These are phyloP conservation scores for Simalia tracyae DNA, from an alignment of 2,797 vertebrate genomes.

Conservation along the genomic window DNA sequence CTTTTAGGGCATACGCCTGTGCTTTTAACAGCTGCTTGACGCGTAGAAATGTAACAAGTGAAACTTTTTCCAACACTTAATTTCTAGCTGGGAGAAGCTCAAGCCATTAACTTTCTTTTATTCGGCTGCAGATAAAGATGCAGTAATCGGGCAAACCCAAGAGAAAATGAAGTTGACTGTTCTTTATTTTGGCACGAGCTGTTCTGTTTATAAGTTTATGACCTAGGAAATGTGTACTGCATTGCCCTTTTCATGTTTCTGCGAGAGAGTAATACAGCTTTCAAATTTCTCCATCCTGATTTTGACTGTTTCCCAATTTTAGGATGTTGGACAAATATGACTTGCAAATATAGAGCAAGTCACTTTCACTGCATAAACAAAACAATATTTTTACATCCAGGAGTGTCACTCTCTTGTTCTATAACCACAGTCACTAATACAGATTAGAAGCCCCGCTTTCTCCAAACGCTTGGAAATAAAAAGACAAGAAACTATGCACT, in stretches of 20 bases:
- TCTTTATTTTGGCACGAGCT: neutral
- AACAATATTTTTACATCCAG: neutral
- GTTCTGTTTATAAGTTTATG: neutral
- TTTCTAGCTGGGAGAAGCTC: neutral
- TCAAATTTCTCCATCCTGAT: neutral
- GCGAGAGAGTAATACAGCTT: neutral
- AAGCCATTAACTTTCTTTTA: neutral
- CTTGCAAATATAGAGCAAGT: neutral
- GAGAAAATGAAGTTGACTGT: neutral
- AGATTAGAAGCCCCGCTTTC: neutral
- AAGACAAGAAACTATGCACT: neutral
- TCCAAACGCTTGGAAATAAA: too few species aligned
- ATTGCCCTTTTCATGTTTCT: neutral
- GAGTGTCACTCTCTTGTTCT: neutral
- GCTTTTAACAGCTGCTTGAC: neutral
- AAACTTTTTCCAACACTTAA: neutral
- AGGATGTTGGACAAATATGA: neutral
- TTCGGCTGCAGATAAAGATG: neutral
- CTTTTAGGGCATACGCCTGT: neutral
- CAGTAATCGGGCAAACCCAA: neutral
- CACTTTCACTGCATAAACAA: neutral
- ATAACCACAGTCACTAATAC: neutral
- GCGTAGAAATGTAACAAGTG: neutral
- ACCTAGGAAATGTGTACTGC: neutral
- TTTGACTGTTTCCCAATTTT: neutral